Conservation (phyloP, 1,140 invertebrate genomes). For the Eupeodes corollae region DNA sequence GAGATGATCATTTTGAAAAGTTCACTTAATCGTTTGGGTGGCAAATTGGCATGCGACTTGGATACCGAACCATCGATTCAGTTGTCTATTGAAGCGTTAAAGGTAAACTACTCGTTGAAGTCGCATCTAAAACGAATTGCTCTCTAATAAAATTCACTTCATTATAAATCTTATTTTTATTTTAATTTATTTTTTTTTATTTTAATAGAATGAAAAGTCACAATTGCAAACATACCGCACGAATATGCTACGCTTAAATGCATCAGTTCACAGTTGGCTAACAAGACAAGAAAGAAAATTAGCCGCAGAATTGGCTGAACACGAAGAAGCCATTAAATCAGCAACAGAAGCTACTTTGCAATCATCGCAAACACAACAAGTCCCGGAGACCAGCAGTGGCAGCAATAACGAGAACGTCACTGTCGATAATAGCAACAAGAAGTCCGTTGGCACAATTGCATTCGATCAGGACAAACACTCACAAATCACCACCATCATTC, state of each 20-base stretch:
- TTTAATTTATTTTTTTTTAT: background rate
- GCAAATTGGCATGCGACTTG: slow-evolving; percentile 23
- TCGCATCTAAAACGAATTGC: background rate
- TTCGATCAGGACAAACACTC: slow-evolving; percentile 15
- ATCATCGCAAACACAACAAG: background rate
- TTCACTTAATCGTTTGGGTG: slow-evolving; percentile 22
- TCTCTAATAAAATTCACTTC: background rate
- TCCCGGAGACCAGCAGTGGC: slow-evolving; percentile 1
- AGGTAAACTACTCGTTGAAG: slow-evolving; percentile 16
- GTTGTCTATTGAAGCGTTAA: slow-evolving; percentile 28
- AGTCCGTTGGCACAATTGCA: background rate
- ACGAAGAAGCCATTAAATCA: slow-evolving; percentile 8
- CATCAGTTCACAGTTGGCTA: slow-evolving; percentile 61
- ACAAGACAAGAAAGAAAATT: slow-evolving; percentile 41
- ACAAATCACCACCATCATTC: slow-evolving; percentile 29
- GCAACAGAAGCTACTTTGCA: slow-evolving; percentile 6
- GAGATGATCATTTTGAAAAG: slow-evolving; percentile 32
- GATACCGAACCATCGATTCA: slow-evolving; percentile 35
- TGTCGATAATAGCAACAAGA: slow-evolving; percentile 6
- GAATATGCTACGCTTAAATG: slow-evolving; percentile 58
- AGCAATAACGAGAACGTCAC: background rate
- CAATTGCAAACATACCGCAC: slow-evolving; percentile 59
- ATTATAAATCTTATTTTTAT: background rate
- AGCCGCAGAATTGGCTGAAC: slow-evolving; percentile 23
- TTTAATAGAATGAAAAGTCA: slow-evolving; percentile 47